phyloP scores from a whole-genome alignment of 2,113 vertebrate genomes.

The Pluvialis apricaria region DNA sequence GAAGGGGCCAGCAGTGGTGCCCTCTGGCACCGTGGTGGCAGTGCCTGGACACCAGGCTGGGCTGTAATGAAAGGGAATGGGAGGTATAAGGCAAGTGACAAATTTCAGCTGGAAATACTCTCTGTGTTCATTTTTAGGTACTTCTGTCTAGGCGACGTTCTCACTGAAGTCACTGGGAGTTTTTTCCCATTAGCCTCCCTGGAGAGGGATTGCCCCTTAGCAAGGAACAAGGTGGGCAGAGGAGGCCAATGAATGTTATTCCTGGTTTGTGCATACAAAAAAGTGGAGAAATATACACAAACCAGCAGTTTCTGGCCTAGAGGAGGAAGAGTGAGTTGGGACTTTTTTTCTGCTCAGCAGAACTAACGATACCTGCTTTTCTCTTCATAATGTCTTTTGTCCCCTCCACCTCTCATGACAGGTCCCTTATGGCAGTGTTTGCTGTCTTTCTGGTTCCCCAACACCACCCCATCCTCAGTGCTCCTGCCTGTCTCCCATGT shows the following conservation, averaged over 20 bases:
- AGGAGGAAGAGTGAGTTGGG: neutral
- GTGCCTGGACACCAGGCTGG: neutral
- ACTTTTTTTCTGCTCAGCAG: neutral
- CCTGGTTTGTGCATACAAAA: neutral
- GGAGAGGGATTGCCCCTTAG: neutral
- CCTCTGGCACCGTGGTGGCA: rapidly evolving
- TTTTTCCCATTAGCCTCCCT: neutral
- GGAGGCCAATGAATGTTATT: neutral
- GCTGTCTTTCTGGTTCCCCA: neutral
- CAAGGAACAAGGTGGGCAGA: neutral
- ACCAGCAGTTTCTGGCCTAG: neutral
- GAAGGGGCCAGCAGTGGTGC: neutral
- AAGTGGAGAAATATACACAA: neutral
- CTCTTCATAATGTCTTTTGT: neutral
- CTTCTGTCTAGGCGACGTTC: neutral
- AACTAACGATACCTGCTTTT: neutral
- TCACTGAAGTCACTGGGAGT: neutral
- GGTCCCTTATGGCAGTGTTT: neutral
- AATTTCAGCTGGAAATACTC: neutral
- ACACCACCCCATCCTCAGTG: neutral
- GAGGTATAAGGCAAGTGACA: neutral
- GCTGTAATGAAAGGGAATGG: neutral
- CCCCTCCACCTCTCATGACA: neutral
- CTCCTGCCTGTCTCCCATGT: neutral
- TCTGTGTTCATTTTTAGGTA: neutral